These are phyloP conservation scores for Helicolenus hilgendorfi DNA, from an alignment of 2,797 vertebrate species.

Conservation along the genomic window DNA sequence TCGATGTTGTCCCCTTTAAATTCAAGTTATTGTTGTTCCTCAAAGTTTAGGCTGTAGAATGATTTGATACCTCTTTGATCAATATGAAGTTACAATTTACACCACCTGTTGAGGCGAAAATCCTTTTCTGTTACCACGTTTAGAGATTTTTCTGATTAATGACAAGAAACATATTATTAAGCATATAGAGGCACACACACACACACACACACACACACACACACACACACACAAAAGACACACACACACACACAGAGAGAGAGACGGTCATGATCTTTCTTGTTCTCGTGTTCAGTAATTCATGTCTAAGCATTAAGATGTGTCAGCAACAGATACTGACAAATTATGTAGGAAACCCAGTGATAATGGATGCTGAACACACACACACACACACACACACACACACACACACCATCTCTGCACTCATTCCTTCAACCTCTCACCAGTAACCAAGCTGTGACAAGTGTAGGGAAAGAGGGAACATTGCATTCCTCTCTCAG, in stretches of 20 bases:
- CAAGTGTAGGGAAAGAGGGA: conserved; percentile 43
- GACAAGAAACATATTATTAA: not conserved
- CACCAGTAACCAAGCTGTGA: conserved; percentile 49
- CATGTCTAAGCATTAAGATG: no score
- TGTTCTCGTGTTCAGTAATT: no score
- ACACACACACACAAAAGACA: not conserved
- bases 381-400: conserved; percentile 14
- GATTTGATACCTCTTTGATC: not conserved
- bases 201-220: not conserved
- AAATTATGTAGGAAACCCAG: no score
- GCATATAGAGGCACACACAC: not conserved
- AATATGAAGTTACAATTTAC: not conserved
- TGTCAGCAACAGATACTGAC: no score
- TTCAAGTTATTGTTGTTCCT: not conserved
- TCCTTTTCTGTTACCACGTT: not conserved
- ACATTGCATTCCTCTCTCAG: conserved; percentile 48
- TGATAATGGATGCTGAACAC: no score
- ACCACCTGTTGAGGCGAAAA: not conserved
- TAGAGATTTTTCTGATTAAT: not conserved
- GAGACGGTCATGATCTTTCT: not conserved
- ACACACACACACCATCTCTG: conserved; percentile 1
- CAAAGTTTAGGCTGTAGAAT: not conserved
- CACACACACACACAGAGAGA: not conserved
- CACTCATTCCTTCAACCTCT: conserved; percentile 37
- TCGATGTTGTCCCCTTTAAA: not conserved